These are phyloP conservation scores for Electrophaes corylata DNA, from an alignment of 2,888 invertebrate species.

Conservation along the genomic window DNA sequence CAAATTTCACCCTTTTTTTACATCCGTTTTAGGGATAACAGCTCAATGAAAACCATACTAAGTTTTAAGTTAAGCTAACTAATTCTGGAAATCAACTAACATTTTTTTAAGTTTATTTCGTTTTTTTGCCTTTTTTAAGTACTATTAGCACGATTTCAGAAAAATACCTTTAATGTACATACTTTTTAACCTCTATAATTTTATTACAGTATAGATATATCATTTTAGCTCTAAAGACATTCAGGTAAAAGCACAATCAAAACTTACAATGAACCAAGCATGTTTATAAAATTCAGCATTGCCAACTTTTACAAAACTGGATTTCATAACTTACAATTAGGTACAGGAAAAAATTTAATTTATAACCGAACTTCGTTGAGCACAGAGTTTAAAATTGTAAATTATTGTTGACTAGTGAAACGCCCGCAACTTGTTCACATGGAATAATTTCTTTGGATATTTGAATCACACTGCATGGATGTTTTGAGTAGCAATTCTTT, in stretches of 20 bases:
- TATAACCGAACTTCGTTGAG: constrained; percentile 56
- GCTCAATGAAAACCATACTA: no score
- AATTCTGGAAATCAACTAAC: no score
- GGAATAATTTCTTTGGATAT: not conserved
- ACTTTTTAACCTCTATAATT: no score
- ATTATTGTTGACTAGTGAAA: constrained; percentile 16
- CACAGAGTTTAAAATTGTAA: constrained; percentile 28
- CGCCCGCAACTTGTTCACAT: not conserved
- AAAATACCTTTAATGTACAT: no score
- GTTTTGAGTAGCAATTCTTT: no score
- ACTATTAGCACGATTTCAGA: no score
- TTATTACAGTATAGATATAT: no score
- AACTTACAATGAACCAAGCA: not conserved
- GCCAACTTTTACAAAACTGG: constrained; percentile 32
- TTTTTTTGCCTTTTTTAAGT: no score
- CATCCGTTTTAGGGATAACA: no score
- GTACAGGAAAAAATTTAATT: constrained; percentile 51
- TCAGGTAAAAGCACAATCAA: not conserved
- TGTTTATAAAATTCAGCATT: not conserved
- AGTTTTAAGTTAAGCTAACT: no score
- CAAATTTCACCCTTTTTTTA: no score
- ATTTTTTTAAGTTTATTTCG: no score
- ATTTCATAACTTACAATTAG: constrained; percentile 57
- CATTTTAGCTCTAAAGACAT: not conserved
- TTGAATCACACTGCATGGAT: not conserved